Conservation (phyloP, 2,888 invertebrate genomes). For the Apamea crenata region DNA sequence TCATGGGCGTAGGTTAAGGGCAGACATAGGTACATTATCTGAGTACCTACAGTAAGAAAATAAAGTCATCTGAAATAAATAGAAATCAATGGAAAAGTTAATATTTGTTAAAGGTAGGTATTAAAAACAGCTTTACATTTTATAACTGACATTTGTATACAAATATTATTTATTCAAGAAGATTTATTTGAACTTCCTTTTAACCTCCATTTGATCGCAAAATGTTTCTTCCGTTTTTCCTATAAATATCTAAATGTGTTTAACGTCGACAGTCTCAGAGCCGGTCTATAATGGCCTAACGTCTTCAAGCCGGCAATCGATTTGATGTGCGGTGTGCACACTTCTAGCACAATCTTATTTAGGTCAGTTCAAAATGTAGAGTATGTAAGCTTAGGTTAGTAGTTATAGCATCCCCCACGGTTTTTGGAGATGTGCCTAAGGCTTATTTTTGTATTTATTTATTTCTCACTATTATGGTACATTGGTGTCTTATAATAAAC, state of each 20-base stretch:
- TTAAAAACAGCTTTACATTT: not conserved
- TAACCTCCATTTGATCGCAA: not conserved
- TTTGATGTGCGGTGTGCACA: constrained; percentile 22
- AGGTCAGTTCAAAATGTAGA: constrained; percentile 30
- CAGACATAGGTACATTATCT: not conserved
- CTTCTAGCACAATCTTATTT: constrained; percentile 31
- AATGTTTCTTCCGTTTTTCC: not conserved
- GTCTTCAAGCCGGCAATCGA: constrained; percentile 35
- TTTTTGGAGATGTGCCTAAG: too few relatives aligned
- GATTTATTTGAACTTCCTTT: not conserved
- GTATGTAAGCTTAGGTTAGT: not conserved
- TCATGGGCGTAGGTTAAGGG: constrained; percentile 25
- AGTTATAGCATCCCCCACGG: not conserved
- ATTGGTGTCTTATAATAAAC: too few relatives aligned
- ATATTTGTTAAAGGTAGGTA: not conserved
- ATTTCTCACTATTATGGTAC: too few relatives aligned
- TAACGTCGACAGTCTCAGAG: not conserved
- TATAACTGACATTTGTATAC: not conserved
- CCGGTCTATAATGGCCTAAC: constrained; percentile 9
- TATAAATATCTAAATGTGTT: not conserved
- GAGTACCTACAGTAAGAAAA: not conserved
- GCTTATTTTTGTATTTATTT: too few relatives aligned
- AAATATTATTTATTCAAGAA: not conserved
- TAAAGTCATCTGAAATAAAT: not conserved
- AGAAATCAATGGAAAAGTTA: not conserved